phyloP scores from a whole-genome alignment of 1,140 invertebrate species.

The Euwallacea fornicatus region DNA sequence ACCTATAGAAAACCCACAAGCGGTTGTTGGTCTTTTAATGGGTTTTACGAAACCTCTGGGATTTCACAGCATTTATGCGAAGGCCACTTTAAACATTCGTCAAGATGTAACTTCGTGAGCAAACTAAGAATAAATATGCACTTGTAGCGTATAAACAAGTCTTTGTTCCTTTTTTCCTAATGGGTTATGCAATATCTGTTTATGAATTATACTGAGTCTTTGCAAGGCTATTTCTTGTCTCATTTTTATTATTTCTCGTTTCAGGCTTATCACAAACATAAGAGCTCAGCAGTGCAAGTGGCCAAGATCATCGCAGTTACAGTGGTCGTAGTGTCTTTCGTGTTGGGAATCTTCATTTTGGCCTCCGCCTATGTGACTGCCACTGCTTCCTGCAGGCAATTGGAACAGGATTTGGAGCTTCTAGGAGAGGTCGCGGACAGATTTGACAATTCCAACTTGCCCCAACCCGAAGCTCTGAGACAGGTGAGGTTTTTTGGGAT shows the following conservation, averaged over 20 bases:
- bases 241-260: constrained; percentile 38
- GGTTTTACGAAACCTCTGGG: constrained; percentile 13
- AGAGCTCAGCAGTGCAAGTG: constrained; percentile 76
- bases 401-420: constrained; percentile 67
- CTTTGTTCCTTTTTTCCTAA: not conserved
- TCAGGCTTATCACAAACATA: constrained; percentile 75
- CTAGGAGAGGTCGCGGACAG: constrained; percentile 60
- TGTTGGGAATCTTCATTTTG: constrained; percentile 77
- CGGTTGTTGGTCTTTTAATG: constrained; percentile 5
- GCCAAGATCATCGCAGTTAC: constrained; percentile 78
- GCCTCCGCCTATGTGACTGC: constrained; percentile 80
- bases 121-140: not conserved
- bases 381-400: constrained; percentile 69
- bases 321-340: constrained; percentile 72
- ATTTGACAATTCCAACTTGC: constrained; percentile 42
- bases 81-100: constrained; percentile 4
- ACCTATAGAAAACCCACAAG: not conserved
- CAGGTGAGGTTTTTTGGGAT: constrained; percentile 51
- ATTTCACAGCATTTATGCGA: constrained; percentile 6
- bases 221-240: not conserved
- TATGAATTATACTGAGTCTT: no score
- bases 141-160: not conserved
- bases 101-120: constrained; percentile 3
- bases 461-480: constrained; percentile 57
- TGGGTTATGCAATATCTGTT: not conserved